Evolutionary conservation across 35 echinoderm and acorn worm species (phyloP).

Genomic region (Ptychodera flava): DNA sequence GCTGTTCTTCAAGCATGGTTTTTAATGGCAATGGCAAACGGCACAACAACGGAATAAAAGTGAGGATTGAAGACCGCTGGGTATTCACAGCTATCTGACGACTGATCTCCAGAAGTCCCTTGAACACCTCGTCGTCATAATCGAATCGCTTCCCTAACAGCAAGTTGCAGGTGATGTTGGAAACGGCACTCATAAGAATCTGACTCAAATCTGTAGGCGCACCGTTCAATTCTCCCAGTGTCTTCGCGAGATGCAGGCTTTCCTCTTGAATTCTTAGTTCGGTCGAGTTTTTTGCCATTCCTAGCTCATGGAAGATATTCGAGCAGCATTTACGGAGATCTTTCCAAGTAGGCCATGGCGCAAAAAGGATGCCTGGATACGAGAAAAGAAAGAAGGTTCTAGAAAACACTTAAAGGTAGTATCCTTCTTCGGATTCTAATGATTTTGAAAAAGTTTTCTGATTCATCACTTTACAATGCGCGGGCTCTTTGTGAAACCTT

Average conservation of each 20-base stretch:
- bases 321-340: background rate
- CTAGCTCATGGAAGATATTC: background rate
- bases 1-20: background rate
- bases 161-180: conserved; percentile 28
- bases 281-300: background rate
- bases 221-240: background rate
- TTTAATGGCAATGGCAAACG: background rate
- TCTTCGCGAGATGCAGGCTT: background rate
- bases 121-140: conserved; percentile 38
- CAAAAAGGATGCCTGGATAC: background rate
- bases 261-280: background rate
- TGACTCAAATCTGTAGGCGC: background rate
- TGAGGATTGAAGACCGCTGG: background rate
- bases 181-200: conserved; percentile 48
- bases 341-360: background rate
- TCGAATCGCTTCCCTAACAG: conserved; percentile 46
- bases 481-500: too few relatives aligned
- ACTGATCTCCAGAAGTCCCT: background rate
- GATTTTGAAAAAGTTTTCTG: too few relatives aligned
- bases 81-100: background rate
- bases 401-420: too few relatives aligned
- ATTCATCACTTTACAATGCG: too few relatives aligned
- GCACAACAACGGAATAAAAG: background rate
- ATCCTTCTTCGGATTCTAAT: too few relatives aligned
- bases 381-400: background rate